Percentiles rank a stretch among this genome's conserved stretches.
These are phyloP conservation scores for Xenopus borealis DNA, from an alignment of 2,113 vertebrate genomes.

Conservation along the genomic window DNA sequence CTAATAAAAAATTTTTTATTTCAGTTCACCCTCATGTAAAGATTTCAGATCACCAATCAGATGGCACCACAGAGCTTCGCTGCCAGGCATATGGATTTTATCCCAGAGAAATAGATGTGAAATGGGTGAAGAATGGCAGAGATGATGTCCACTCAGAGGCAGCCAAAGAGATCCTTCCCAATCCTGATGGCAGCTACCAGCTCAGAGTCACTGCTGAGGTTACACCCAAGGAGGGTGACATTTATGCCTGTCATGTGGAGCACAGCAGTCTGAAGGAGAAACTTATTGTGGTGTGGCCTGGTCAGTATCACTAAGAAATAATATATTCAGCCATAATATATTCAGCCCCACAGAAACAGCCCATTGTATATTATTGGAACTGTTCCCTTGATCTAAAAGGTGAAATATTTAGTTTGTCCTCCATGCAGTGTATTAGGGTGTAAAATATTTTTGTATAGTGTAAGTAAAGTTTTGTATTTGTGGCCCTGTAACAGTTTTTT, in stretches of 20 bases:
- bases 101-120: constrained; percentile 4
- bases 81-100: constrained; percentile 17
- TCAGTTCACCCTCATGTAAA: constrained; percentile 5
- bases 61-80: not conserved
- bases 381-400: too few relatives aligned
- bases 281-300: not conserved
- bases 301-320: not conserved
- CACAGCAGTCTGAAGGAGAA: constrained; percentile 13
- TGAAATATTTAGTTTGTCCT: too few relatives aligned
- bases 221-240: not conserved
- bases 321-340: too few relatives aligned
- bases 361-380: too few relatives aligned
- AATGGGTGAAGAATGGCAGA: not conserved
- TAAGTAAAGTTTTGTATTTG: too few relatives aligned
- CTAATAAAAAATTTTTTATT: not conserved
- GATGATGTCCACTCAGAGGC: not conserved
- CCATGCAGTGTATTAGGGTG: too few relatives aligned
- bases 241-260: constrained; percentile 9
- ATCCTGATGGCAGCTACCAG: constrained; percentile 20
- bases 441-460: too few relatives aligned
- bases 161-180: not conserved
- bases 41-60: not conserved
- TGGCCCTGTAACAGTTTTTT: too few relatives aligned
- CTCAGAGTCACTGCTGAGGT: constrained; percentile 8
- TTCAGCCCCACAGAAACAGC: too few relatives aligned